Base-by-base conservation (phyloP, 2,797 vertebrate species). In the Eulemur coronatus region DNA sequence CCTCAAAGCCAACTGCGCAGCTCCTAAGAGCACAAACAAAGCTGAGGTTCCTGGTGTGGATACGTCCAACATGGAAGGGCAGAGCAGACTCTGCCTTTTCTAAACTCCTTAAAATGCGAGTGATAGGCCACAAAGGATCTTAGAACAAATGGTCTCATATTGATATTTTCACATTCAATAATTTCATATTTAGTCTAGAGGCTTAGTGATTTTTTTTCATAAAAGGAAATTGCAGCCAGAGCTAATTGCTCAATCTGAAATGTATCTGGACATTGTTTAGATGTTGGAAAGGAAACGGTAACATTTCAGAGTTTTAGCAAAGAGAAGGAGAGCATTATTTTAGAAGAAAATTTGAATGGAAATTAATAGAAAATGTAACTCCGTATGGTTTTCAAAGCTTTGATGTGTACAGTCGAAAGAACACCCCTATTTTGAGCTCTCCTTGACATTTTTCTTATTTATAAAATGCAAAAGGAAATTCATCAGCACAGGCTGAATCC, bases 241-340 rank as follows among this genome's bases (percentile, higher is more conserved):
- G 96, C 52, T 96, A 97, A 97, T 94, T 96, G 91, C 94, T 97
- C 92, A 94, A 97, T 97, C 80, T 97, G 75, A 96, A 97, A 97
- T 78, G 35, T 97, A 97, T 91, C 95, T 97, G 96, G 93, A 92
- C 69, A 95, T 95, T 92, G 85, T 97, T 97, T 96, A 96, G 93
- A 92, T 94, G 57, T 95, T 96, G 81, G 76, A 96, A 97, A 96
- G 90, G 81, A 96, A 97, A 96, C 4, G 18, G 72, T 85, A 88
- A 95, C 9, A 7, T 76, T 91, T 89, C 63, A 85, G 90, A 95
- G 61, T 78, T 93, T 82, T 70, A 92, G 69, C 69, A 84, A 94
- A 96, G 55, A 95, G 55, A 57, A 57, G 75, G 63, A 90, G 46
- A 89, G 70, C n/a, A 93, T 96, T 89, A 61, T 95, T 97, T 96